Conservation (phyloP, 2,888 invertebrate species). For the Apamea epomidion region DNA sequence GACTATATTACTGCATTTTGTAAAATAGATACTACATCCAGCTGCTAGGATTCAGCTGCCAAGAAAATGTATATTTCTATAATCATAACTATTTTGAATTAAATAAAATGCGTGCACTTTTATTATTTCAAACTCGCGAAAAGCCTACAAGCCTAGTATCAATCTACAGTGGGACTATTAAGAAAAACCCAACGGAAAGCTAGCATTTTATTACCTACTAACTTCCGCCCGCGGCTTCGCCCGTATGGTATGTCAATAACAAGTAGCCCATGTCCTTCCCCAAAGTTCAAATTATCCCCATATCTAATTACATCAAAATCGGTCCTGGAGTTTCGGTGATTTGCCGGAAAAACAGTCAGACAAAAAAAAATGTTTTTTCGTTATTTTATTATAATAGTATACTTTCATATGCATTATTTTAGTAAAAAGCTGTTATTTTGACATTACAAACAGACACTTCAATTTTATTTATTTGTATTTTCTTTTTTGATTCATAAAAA, state of each 20-base stretch:
- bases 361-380: no score
- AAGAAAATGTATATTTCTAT: neutral
- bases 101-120: neutral
- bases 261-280: neutral
- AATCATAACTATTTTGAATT: neutral
- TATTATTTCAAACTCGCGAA: neutral
- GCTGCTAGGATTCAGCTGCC: neutral
- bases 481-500: no score
- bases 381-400: no score
- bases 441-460: neutral
- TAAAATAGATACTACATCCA: neutral
- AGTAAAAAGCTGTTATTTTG: neutral
- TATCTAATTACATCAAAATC: neutral
- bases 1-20: conserved; percentile 9
- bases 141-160: neutral
- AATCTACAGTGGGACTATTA: neutral
- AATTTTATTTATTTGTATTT: neutral
- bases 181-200: neutral
- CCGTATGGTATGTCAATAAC: neutral
- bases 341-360: neutral
- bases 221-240: no score
- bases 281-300: neutral
- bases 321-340: neutral
- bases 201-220: neutral
- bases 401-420: neutral